Percentiles rank a stretch among this genome's conserved stretches.
Conservation (phyloP, 2,888 invertebrate genomes). For the Thereva nobilitata region DNA sequence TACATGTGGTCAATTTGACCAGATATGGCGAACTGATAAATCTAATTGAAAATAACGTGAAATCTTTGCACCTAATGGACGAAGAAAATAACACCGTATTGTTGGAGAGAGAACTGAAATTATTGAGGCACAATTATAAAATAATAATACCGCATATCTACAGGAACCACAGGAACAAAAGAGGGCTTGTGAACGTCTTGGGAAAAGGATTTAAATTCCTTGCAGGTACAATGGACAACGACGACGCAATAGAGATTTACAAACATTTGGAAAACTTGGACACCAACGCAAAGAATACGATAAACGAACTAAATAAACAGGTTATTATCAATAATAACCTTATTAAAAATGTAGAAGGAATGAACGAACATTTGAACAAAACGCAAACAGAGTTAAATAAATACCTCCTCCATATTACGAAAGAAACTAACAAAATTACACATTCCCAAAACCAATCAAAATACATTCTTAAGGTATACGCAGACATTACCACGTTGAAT, state of each 20-base stretch:
- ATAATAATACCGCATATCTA: background rate
- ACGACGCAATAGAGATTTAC: background rate
- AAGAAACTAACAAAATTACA: background rate
- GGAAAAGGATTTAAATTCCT: conserved; percentile 12
- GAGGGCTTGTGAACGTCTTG: background rate
- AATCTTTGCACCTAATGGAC: background rate
- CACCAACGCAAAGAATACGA: background rate
- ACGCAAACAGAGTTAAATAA: background rate
- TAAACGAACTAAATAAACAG: background rate
- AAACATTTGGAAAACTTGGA: background rate
- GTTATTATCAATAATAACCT: background rate
- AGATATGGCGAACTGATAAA: too few species aligned
- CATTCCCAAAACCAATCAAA: too few species aligned
- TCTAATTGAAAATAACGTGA: background rate
- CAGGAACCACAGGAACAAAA: background rate
- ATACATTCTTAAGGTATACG: too few species aligned
- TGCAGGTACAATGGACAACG: background rate
- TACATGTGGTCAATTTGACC: too few species aligned
- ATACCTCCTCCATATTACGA: background rate
- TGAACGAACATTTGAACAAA: background rate
- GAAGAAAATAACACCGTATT: background rate
- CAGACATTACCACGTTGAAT: too few species aligned
- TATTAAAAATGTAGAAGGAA: background rate
- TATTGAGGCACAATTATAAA: background rate
- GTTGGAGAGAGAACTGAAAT: background rate